Evolutionary conservation across 2,113 vertebrate species (phyloP).

Genomic region (Leptodactylus fuscus): DNA sequence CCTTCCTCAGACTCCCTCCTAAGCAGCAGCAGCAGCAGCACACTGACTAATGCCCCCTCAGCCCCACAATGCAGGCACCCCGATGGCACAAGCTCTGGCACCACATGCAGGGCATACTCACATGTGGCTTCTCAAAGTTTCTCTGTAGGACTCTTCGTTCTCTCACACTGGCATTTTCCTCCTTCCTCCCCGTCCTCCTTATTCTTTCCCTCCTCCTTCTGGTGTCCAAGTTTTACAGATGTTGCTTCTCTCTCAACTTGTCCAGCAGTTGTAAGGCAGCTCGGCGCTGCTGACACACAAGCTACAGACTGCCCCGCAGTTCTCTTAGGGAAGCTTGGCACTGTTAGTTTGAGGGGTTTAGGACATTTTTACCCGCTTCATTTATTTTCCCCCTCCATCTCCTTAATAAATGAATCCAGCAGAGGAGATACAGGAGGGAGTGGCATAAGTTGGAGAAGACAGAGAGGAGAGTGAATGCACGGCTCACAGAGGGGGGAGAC

Average conservation of each 20-base stretch:
- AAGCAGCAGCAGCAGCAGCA: slow-evolving; percentile 65
- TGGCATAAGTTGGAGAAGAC: slow-evolving; percentile 51
- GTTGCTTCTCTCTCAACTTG: slow-evolving; percentile 50
- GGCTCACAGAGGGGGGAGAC: slow-evolving; percentile 21
- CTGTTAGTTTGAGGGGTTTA: neutral
- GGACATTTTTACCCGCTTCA: slow-evolving; percentile 21
- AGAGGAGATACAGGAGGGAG: slow-evolving; percentile 38
- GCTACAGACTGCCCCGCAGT: too few species aligned
- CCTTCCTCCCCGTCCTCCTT: slow-evolving; percentile 23
- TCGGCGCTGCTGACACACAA: neutral
- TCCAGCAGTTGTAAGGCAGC: slow-evolving; percentile 13
- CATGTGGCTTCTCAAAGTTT: slow-evolving; percentile 59
- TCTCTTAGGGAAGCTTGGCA: neutral
- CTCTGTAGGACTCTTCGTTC: slow-evolving; percentile 16
- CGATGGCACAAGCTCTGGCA: neutral
- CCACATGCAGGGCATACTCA: slow-evolving; percentile 66
- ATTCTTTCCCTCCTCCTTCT: neutral
- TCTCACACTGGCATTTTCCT: slow-evolving; percentile 51
- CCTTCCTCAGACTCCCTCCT: slow-evolving; percentile 73
- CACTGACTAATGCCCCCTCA: slow-evolving; percentile 66
- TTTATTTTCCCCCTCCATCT: slow-evolving; percentile 42
- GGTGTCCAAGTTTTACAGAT: slow-evolving; percentile 56
- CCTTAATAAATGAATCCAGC: slow-evolving; percentile 40
- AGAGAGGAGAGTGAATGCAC: slow-evolving; percentile 29
- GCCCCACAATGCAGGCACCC: neutral